A percentile compares a stretch with the other conserved stretches of the same genome.
Conservation (phyloP, 2,113 vertebrate genomes). For the Puntigrus tetrazona region DNA sequence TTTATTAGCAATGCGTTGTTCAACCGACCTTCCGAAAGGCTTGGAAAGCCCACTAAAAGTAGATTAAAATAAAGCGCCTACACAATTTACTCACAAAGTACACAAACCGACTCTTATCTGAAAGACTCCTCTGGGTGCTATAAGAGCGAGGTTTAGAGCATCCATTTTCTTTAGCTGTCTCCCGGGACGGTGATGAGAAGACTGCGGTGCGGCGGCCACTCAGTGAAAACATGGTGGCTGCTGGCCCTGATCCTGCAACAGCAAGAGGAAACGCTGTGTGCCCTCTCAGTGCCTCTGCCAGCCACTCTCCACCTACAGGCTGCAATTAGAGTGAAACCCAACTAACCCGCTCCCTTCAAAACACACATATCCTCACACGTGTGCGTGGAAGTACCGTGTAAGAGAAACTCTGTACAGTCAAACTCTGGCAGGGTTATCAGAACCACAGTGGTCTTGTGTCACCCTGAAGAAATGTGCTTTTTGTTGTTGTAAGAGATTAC, state of each 20-base stretch:
- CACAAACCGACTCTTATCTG: slow-evolving; percentile 25
- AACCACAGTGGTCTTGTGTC: not conserved
- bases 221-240: slow-evolving; percentile 72
- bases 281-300: slow-evolving; percentile 63
- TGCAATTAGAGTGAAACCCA: slow-evolving; percentile 68
- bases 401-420: not conserved
- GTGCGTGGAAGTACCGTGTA: not conserved
- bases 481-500: not conserved
- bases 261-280: slow-evolving; percentile 65
- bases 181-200: slow-evolving; percentile 61
- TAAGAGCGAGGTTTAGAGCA: slow-evolving; percentile 24
- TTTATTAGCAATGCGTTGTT: not conserved
- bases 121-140: slow-evolving; percentile 16
- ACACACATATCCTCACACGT: slow-evolving; percentile 6
- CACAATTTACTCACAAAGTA: not conserved
- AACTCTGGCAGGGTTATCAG: not conserved
- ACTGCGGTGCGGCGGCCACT: slow-evolving; percentile 62
- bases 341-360: slow-evolving; percentile 55
- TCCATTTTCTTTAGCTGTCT: slow-evolving; percentile 28
- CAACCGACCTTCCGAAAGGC: not conserved
- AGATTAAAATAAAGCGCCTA: not conserved
- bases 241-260: slow-evolving; percentile 69
- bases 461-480: not conserved
- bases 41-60: not conserved
- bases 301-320: slow-evolving; percentile 45